Base-by-base conservation (phyloP, 2,888 invertebrate species). In the Chaitophorus viminalis region DNA sequence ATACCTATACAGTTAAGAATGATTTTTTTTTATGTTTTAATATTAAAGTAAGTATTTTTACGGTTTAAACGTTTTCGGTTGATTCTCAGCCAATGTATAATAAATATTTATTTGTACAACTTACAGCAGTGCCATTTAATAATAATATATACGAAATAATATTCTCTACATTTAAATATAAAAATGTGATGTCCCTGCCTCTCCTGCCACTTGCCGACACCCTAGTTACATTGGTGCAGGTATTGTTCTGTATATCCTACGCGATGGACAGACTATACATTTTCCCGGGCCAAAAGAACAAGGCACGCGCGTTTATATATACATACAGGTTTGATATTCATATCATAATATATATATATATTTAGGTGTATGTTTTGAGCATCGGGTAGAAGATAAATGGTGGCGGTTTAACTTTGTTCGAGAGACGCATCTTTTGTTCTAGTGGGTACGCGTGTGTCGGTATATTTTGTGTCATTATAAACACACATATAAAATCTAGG, bases 251-350 rank as follows among this genome's bases (percentile, higher is more conserved):
- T 65, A 79, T 39, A 39, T n/a, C 29, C n/a, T n/a, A n/a, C n/a
- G n/a, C 79, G 65, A 81, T 68, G 39, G 68, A 79, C 60, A 79
- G 60, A 79, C 36, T n/a, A 33, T 78, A 78, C 33, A 78, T 60
- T 25, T 36, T 31, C 54, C n/a, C 60, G 11, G 6, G 33, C 3
- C 25, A 29, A 68, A 29, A 68, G n/a, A 29, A 68, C n/a, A 25
- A 68, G 29, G 14, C 68, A 68, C n/a, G 29, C 18, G 6, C 21
- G 4, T 60, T 60, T 21, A 4, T 60, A 21, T 25, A 25, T 25
- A 11, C 25, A 68, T 29, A 68, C n/a, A 29, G 4, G 29, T n/a
- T 21, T 5, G 3, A 6, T 60, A 2, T 60, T 3, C 21, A 31
- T 54, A 77, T 31, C 29, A 54, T 77, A 77, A 21, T 14, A 54